phyloP scores from a whole-genome alignment of 1,140 invertebrate genomes.

The Metopolophium dirhodum region DNA sequence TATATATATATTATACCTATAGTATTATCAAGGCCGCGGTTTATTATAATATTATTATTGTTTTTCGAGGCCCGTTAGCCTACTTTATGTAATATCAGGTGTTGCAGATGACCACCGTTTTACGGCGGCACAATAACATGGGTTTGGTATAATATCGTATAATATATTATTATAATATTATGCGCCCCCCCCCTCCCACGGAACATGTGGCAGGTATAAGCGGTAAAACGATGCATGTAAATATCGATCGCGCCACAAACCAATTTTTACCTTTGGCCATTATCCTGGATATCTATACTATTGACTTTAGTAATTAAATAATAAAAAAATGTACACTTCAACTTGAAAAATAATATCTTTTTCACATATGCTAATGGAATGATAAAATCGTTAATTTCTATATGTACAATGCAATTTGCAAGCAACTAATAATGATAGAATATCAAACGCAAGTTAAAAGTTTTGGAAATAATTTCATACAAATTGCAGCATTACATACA shows the following conservation, averaged over 20 bases:
- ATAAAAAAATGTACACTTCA: not conserved
- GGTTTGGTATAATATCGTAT: not conserved
- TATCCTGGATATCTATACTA: not conserved
- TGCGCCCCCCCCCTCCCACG: no score
- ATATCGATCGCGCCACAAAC: not conserved
- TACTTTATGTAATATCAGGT: not conserved
- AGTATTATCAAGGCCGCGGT: not conserved
- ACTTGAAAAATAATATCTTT: not conserved
- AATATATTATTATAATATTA: no score
- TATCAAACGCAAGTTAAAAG: not conserved
- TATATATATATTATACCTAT: not conserved
- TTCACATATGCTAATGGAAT: not conserved
- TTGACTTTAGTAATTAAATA: not conserved
- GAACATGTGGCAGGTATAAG: not conserved
- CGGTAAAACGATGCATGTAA: not conserved
- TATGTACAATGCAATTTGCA: not conserved
- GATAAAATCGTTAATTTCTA: not conserved
- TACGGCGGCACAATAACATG: not conserved
- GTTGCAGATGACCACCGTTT: not conserved
- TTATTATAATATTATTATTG: not conserved
- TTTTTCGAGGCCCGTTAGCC: not conserved
- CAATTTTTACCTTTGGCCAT: not conserved
- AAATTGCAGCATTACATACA: not conserved
- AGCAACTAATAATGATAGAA: not conserved
- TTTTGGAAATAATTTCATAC: not conserved